Evolutionary conservation across 53 echinoderm and acorn worm genomes (phyloP).

Genomic region (Temnopleurus reevesii): DNA sequence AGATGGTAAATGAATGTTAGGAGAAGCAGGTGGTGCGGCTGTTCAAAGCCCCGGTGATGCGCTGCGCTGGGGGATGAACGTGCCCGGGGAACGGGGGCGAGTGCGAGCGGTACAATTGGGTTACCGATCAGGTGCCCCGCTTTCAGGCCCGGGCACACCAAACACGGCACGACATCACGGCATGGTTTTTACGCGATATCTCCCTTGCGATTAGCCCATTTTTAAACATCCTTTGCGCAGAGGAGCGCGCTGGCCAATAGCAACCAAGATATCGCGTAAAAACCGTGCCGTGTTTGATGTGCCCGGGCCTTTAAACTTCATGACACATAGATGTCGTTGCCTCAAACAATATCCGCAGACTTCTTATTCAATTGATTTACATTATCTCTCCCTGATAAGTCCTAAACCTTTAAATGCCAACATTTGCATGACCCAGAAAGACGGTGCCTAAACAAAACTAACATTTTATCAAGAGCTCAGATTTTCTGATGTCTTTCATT

Average conservation of each 20-base stretch:
- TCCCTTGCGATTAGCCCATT: no score
- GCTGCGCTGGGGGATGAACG: slow-evolving; percentile 20
- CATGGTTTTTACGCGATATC: no score
- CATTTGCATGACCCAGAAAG: not conserved
- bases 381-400: not conserved
- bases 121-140: slow-evolving; percentile 20
- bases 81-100: not conserved
- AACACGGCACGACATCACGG: no score
- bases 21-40: not conserved
- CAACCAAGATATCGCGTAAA: no score
- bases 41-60: slow-evolving; percentile 15
- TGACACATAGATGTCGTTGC: not conserved
- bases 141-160: no score
- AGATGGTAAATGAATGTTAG: not conserved
- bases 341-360: not conserved
- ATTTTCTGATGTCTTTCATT: no score
- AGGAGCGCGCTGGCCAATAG: no score
- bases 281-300: no score
- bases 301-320: not conserved
- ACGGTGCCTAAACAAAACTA: not conserved
- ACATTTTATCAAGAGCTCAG: not conserved
- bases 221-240: no score
- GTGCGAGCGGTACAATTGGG: slow-evolving; percentile 5
- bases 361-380: not conserved
- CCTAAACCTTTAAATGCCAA: not conserved